Evolutionary conservation across 1,140 invertebrate species (phyloP).

Genomic region (Condylostylus longicornis): DNA sequence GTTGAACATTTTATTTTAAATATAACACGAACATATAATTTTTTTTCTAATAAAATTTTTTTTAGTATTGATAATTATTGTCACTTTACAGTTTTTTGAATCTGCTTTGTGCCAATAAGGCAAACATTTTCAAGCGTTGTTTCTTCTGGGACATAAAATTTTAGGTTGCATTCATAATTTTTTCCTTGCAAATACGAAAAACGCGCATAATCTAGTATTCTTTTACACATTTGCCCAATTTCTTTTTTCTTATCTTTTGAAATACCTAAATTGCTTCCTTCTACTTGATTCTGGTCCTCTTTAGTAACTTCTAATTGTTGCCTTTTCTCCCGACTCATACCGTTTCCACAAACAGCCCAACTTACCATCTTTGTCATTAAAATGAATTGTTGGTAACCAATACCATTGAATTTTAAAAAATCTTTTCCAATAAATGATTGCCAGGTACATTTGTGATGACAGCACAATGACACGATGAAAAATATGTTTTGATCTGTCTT

Average conservation of each 20-base stretch:
- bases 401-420: constrained; percentile 38
- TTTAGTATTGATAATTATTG: no score
- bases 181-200: constrained; percentile 42
- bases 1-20: no score
- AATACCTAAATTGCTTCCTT: constrained; percentile 15
- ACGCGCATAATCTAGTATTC: constrained; percentile 57
- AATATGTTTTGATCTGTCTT: constrained; percentile 17
- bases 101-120: constrained; percentile 36
- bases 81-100: constrained; percentile 12
- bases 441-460: constrained; percentile 70
- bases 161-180: constrained; percentile 43
- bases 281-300: constrained; percentile 16
- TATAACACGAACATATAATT: no score
- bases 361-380: constrained; percentile 62
- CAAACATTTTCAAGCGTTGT: constrained; percentile 67
- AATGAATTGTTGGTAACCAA: constrained; percentile 51
- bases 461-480: constrained; percentile 68
- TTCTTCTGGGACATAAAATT: constrained; percentile 45
- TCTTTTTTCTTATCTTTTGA: constrained; percentile 37
- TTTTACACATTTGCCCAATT: constrained; percentile 57
- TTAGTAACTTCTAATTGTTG: constrained; percentile 22
- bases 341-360: constrained; percentile 68
- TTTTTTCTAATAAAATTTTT: no score
- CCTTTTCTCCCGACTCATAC: constrained; percentile 34
- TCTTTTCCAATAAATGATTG: constrained; percentile 49